These are phyloP conservation scores for Paracanthobrama guichenoti DNA, from an alignment of 2,113 vertebrate species.

Conservation along the genomic window DNA sequence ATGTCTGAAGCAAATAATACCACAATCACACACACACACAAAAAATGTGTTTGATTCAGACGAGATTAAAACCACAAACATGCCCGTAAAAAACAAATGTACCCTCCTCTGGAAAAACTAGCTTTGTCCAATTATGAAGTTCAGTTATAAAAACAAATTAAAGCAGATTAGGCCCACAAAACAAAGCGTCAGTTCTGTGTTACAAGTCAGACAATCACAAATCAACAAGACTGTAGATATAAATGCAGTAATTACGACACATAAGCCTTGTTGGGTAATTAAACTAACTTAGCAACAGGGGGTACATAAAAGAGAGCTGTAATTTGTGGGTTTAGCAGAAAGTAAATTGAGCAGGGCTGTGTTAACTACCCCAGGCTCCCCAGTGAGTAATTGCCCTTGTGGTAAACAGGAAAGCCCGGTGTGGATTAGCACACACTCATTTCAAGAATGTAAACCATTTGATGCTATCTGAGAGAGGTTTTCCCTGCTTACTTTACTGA, in stretches of 20 bases:
- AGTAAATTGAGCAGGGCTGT: slow-evolving; percentile 51
- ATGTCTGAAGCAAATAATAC: too few species aligned
- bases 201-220: slow-evolving; percentile 29
- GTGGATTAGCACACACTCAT: background rate
- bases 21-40: too few species aligned
- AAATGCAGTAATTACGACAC: slow-evolving; percentile 61
- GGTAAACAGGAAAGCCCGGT: slow-evolving; percentile 14
- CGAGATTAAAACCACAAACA: too few species aligned
- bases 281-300: slow-evolving; percentile 60
- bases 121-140: background rate
- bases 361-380: slow-evolving; percentile 43
- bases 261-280: slow-evolving; percentile 60
- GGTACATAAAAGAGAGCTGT: slow-evolving; percentile 58
- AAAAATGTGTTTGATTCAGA: too few species aligned
- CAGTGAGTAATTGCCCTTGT: slow-evolving; percentile 45
- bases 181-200: background rate
- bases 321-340: slow-evolving; percentile 61
- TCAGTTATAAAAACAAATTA: background rate
- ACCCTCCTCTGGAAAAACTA: background rate
- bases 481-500: slow-evolving; percentile 17
- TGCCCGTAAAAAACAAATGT: too few species aligned
- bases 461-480: background rate
- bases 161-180: background rate
- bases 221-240: slow-evolving; percentile 53
- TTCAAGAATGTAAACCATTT: background rate